These are phyloP conservation scores for Lacerta bilineata DNA, from an alignment of 2,797 vertebrate species.

Conservation along the genomic window DNA sequence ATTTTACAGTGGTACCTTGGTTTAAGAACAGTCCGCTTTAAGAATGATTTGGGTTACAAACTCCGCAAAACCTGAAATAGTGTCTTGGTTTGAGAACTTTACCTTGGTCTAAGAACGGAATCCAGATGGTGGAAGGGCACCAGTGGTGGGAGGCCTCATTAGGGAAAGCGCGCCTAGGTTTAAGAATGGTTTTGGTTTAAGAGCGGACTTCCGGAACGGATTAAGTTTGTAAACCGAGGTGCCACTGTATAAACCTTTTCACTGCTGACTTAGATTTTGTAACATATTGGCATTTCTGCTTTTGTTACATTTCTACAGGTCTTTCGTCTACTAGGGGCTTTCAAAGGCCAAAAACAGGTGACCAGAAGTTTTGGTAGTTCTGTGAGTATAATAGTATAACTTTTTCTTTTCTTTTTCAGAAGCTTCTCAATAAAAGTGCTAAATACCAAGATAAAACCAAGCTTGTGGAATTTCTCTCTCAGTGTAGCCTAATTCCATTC, in stretches of 20 bases:
- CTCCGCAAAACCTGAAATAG: too few species aligned
- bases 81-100: too few species aligned
- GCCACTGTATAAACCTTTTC: slow-evolving; percentile 11
- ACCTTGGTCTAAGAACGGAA: too few species aligned
- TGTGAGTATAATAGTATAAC: slow-evolving; percentile 85
- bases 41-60: too few species aligned
- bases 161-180: too few species aligned
- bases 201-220: too few species aligned
- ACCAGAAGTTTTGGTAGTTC: slow-evolving; percentile 86
- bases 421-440: slow-evolving; percentile 80
- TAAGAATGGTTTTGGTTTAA: too few species aligned
- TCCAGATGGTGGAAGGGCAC: too few species aligned
- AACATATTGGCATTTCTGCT: slow-evolving; percentile 14
- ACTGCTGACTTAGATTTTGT: neutral
- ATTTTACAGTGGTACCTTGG: too few species aligned
- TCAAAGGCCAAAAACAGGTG: slow-evolving; percentile 85
- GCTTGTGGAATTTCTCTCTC: slow-evolving; percentile 4
- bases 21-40: too few species aligned
- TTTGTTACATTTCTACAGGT: slow-evolving; percentile 80
- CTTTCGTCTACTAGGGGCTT: slow-evolving; percentile 84
- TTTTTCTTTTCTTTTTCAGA: slow-evolving; percentile 71
- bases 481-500: neutral
- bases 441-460: slow-evolving; percentile 41
- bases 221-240: too few species aligned
- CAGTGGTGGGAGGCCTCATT: too few species aligned